These are phyloP conservation scores for crab-eating macaque (Macaca fascicularis) DNA, from an alignment of 2,113 vertebrate species.

Conservation along the genomic window DNA sequence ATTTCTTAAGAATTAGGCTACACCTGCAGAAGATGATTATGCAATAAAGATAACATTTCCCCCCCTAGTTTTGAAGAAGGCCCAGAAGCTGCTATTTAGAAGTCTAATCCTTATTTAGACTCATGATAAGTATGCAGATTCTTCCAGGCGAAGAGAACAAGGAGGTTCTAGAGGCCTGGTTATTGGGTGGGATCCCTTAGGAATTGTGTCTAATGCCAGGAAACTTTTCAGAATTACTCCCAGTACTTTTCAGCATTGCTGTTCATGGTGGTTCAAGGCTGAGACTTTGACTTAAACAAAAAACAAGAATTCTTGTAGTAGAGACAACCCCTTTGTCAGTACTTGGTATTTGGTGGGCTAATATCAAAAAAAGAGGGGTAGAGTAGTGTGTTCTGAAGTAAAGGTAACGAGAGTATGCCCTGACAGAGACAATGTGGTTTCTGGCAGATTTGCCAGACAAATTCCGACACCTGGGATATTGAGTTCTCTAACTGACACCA, in stretches of 20 bases:
- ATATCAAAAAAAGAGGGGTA: neutral
- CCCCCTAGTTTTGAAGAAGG: neutral
- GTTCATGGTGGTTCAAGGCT: neutral
- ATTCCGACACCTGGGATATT: neutral
- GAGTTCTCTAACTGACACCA: neutral
- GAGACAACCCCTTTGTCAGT: neutral
- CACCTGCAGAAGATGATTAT: neutral
- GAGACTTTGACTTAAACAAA: neutral
- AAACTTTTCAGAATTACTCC: neutral
- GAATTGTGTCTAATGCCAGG: neutral
- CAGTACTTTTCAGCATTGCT: neutral
- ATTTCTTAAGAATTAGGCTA: neutral
- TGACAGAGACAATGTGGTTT: rapidly evolving
- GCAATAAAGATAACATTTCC: neutral
- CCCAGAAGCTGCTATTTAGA: neutral
- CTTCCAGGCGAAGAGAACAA: neutral
- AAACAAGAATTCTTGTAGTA: neutral
- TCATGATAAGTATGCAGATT: neutral
- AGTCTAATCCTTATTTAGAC: neutral
- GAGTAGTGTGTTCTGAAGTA: neutral
- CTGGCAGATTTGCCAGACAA: neutral
- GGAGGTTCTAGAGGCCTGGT: neutral
- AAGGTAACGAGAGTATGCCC: neutral
- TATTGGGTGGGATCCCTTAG: neutral
- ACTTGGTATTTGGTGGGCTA: rapidly evolving